These are phyloP conservation scores for Arothron firmamentum DNA, from an alignment of 2,113 vertebrate species.

Conservation along the genomic window DNA sequence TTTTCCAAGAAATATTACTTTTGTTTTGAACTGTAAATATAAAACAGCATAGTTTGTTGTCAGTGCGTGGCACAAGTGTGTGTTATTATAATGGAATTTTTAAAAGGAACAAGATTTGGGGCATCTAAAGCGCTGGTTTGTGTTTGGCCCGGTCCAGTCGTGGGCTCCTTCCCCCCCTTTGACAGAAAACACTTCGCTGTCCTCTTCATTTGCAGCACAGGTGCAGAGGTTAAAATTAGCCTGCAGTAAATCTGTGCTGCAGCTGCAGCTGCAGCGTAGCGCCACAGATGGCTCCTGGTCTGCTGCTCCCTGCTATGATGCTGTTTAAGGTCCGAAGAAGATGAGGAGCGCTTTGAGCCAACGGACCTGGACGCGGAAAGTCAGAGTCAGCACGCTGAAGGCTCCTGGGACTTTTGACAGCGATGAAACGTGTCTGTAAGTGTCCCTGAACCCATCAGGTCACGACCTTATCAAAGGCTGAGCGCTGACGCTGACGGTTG, in stretches of 20 bases:
- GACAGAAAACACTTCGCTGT: conserved; percentile 24
- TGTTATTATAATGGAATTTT: too few species aligned
- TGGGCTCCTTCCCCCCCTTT: conserved; percentile 19
- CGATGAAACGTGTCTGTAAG: too few species aligned
- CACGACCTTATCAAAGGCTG: neutral
- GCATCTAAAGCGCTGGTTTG: too few species aligned
- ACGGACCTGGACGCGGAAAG: conserved; percentile 25
- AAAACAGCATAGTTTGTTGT: too few species aligned
- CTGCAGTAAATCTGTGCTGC: conserved; percentile 24
- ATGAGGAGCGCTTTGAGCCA: conserved; percentile 7
- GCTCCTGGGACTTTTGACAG: too few species aligned
- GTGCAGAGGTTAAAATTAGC: conserved; percentile 57
- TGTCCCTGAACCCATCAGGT: too few species aligned
- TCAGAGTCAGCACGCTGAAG: conserved; percentile 9
- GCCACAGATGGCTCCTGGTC: conserved; percentile 25
- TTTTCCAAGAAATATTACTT: too few species aligned
- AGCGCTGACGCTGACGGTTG: too few species aligned
- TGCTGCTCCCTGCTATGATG: conserved; percentile 23
- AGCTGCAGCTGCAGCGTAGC: conserved; percentile 13
- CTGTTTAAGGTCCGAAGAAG: conserved; percentile 38
- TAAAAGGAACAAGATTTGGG: too few species aligned
- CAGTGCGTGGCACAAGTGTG: too few species aligned
- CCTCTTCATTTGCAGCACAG: conserved; percentile 36
- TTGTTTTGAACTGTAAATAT: too few species aligned
- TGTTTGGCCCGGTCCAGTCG: too few species aligned